Conservation (phyloP, 30 jellyfish, hydroid and myxozoan genomes). For the Aurelia aurita region DNA sequence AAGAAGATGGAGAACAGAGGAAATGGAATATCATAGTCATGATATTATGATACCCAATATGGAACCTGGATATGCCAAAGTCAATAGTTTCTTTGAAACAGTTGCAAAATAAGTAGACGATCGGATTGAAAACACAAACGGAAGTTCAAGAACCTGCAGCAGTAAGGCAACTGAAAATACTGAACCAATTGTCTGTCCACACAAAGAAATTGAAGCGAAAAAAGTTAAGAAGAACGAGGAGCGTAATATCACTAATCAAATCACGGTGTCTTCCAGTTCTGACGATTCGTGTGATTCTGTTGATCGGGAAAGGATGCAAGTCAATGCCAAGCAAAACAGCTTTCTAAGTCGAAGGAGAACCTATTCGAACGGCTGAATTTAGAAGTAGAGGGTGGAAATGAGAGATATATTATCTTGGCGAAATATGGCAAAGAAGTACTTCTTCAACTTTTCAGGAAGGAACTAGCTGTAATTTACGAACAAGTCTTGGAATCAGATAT, state of each 20-base stretch:
- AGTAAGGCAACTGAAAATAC: background rate
- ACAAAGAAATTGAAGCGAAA: too few species aligned
- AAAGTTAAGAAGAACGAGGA: too few species aligned
- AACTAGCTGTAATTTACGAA: background rate
- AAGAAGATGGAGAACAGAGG: background rate
- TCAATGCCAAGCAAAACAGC: background rate
- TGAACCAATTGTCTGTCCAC: too few species aligned
- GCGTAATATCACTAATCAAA: too few species aligned
- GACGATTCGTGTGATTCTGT: background rate
- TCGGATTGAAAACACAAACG: background rate
- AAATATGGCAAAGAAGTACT: slow-evolving; percentile 2
- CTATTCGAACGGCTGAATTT: background rate
- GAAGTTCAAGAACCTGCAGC: background rate
- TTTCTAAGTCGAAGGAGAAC: background rate
- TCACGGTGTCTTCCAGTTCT: too few species aligned
- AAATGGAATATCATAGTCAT: background rate
- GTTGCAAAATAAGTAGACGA: background rate
- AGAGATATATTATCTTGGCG: slow-evolving; percentile 31
- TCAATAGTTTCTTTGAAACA: background rate
- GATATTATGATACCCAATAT: background rate
- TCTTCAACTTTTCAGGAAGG: background rate
- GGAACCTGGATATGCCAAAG: background rate
- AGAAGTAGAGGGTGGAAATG: background rate
- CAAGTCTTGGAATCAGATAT: background rate
- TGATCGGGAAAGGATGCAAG: background rate